Evolutionary conservation across 2,888 invertebrate genomes (phyloP).

Genomic region (Amphipyra tragopoginis): DNA sequence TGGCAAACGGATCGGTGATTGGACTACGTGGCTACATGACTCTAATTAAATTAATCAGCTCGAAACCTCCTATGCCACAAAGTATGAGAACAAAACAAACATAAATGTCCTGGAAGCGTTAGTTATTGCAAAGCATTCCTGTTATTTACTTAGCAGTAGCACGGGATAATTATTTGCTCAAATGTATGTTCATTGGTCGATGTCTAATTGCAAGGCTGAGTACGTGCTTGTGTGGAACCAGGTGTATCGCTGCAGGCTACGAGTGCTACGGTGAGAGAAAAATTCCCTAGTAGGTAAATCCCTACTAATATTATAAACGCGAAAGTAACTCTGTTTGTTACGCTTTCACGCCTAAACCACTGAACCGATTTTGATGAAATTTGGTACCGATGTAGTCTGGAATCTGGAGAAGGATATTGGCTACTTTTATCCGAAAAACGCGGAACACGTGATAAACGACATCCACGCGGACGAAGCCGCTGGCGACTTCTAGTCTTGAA

Average conservation of each 20-base stretch:
- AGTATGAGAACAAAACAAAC: neutral
- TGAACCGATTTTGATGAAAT: too few species aligned
- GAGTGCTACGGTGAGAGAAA: constrained; percentile 7
- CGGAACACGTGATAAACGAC: too few species aligned
- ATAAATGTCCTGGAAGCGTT: constrained; percentile 5
- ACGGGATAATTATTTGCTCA: constrained; percentile 34
- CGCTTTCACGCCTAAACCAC: too few species aligned
- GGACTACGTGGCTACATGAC: neutral
- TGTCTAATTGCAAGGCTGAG: constrained; percentile 37
- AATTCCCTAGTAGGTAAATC: neutral
- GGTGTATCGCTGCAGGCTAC: constrained; percentile 27
- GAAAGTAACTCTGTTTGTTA: too few species aligned
- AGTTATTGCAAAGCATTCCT: constrained; percentile 19
- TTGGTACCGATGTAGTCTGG: too few species aligned
- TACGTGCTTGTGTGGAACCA: constrained; percentile 34
- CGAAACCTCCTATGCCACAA: neutral
- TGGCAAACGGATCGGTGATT: neutral
- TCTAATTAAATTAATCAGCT: too few species aligned
- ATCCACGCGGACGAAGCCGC: too few species aligned
- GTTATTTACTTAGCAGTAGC: constrained; percentile 12
- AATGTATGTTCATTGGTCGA: constrained; percentile 41
- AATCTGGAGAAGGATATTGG: too few species aligned
- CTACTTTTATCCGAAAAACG: too few species aligned
- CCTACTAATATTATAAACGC: too few species aligned
- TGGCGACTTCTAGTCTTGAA: too few species aligned